Evolutionary conservation across 2,797 vertebrate species (phyloP), one percentile per base, ranked within the genome.

Genomic region (Phaenicophaeus curvirostris): DNA sequence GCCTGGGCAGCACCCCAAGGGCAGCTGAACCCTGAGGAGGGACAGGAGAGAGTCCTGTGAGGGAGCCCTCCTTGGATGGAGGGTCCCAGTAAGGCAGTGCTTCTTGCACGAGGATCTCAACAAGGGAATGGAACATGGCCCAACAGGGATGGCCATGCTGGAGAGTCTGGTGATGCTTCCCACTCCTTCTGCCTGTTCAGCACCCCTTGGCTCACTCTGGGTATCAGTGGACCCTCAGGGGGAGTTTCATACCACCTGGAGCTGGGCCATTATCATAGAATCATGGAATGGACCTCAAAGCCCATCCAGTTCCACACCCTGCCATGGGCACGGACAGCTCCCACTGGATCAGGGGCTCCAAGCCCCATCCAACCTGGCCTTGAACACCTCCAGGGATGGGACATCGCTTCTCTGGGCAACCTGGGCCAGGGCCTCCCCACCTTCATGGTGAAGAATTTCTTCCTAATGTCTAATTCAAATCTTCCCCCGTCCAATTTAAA

Each of bases 141-240:
- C 39, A 20, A 2, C 8, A 0, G 1, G 59, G 13, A 25, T 50
- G 51, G 27, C 44, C 11, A 1, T 27, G 20, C 6, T 44, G 54
- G 57, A 51, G 33, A 15, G 27, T 57, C 33, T 63, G 71, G 74
- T 67, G 54, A 35, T 13, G 7, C 44, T 58, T 20, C 30, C 18
- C 14, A 16, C 15, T 54, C 37, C n/a, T 10, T 69, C 79, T 39
- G 30, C 37, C 33, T 33, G 44, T 53, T 41, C 28, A 9, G 67
- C 14, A 23, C 11, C 53, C 23, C n/a, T 57, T 44, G 15, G 28
- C 27, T 87, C 62, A 7, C 30, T 25, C 41, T 19, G 41, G 51
- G 28, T 30, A 41, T 31, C 67, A 53, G 12, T 4, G 11, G 54
- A 74, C 31, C 25, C 18, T 48, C 11, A 2, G 5, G 8, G 14